Percentiles rank a stretch among this genome's conserved stretches.
Conservation (phyloP, 2,888 invertebrate genomes). For the Sinhomidia bicolor region DNA sequence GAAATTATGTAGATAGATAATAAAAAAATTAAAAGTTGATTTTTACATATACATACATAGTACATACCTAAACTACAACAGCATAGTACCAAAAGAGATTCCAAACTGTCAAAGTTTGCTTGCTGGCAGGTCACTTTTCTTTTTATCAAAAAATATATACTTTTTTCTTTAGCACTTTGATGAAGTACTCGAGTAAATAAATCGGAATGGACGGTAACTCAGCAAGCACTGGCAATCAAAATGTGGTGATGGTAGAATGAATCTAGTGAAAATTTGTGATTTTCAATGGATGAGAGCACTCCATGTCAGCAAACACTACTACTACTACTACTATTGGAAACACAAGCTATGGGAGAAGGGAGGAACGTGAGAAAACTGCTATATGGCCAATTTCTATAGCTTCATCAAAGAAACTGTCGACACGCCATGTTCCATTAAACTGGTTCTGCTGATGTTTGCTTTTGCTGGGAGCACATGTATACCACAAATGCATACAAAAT, state of each 20-base stretch:
- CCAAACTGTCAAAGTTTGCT: no score
- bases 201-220: background rate
- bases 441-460: background rate
- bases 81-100: no score
- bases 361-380: slow-evolving; percentile 32
- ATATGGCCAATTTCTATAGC: slow-evolving; percentile 1
- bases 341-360: background rate
- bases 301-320: slow-evolving; percentile 1
- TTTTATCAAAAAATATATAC: background rate
- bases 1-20: no score
- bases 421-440: background rate
- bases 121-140: no score
- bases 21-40: no score
- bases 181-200: background rate
- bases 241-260: background rate
- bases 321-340: background rate
- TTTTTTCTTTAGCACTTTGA: background rate
- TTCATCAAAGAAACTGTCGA: background rate
- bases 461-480: background rate
- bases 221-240: background rate
- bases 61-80: no score
- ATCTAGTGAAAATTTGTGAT: background rate
- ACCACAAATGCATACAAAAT: no score
- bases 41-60: no score
- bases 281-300: background rate